These are phyloP conservation scores for Rissa tridactyla DNA, from an alignment of 2,113 vertebrate genomes.

Conservation along the genomic window DNA sequence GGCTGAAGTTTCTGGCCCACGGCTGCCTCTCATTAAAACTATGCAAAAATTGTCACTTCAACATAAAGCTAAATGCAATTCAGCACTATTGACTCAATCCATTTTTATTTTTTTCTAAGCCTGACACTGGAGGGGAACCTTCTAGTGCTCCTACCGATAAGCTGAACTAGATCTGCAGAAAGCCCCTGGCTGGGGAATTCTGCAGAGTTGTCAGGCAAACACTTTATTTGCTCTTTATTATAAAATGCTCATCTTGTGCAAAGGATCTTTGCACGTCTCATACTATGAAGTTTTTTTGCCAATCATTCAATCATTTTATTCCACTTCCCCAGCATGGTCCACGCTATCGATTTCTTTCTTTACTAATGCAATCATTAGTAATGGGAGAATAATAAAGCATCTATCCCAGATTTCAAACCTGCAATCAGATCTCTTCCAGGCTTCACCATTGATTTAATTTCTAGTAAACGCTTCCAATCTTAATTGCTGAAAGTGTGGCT, in stretches of 20 bases:
- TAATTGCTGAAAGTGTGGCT: not conserved
- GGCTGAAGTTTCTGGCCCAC: constrained; percentile 28
- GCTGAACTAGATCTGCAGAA: not conserved
- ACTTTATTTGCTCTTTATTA: not conserved
- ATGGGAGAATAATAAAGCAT: constrained; percentile 41
- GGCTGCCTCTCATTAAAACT: constrained; percentile 50
- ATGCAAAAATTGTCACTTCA: constrained; percentile 39
- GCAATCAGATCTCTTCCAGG: constrained; percentile 38
- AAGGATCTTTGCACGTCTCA: not conserved
- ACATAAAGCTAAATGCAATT: constrained; percentile 36
- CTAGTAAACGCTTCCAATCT: constrained; percentile 60
- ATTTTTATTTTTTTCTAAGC: not conserved
- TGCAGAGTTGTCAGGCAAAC: not conserved
- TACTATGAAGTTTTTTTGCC: constrained; percentile 7
- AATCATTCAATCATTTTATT: constrained; percentile 62
- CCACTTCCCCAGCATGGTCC: constrained; percentile 24
- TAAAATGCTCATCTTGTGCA: not conserved
- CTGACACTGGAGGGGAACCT: constrained; percentile 16
- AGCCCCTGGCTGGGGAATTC: not conserved
- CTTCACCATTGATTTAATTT: constrained; percentile 39
- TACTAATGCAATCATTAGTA: constrained; percentile 28
- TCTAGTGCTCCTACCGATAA: not conserved
- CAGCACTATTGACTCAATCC: not conserved
- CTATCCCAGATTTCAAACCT: constrained; percentile 30
- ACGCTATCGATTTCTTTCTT: constrained; percentile 40